A percentile compares a stretch with the other conserved stretches of the same genome.
Evolutionary conservation across 2,888 invertebrate genomes (phyloP).

Genomic region (Biston stratarius): DNA sequence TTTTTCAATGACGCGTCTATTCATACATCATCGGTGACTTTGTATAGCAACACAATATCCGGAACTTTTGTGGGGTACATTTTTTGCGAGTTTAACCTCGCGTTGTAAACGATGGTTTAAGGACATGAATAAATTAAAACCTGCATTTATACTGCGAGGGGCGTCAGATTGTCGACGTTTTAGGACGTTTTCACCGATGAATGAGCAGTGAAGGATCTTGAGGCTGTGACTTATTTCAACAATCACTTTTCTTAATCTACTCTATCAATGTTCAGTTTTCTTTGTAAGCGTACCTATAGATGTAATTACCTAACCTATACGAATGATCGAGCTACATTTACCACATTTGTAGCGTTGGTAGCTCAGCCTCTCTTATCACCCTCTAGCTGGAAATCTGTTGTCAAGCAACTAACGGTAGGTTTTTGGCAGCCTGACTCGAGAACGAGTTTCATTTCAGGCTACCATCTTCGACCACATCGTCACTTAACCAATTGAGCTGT

Average conservation of each 20-base stretch:
- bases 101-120: constrained; percentile 36
- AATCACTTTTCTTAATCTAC: background rate
- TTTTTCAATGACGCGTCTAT: background rate
- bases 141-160: constrained; percentile 30
- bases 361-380: too few relatives aligned
- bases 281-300: too few relatives aligned
- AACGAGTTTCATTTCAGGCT: too few relatives aligned
- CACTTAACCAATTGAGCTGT: too few relatives aligned
- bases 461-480: too few relatives aligned
- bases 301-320: too few relatives aligned
- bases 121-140: constrained; percentile 40
- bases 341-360: too few relatives aligned
- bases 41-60: constrained; percentile 38
- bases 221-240: background rate
- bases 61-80: constrained; percentile 30
- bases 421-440: too few relatives aligned
- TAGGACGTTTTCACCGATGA: constrained; percentile 8
- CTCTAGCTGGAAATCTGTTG: too few relatives aligned
- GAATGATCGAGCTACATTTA: too few relatives aligned
- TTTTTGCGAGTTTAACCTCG: constrained; percentile 38
- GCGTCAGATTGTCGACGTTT: constrained; percentile 20
- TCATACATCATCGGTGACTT: background rate
- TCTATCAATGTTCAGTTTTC: too few relatives aligned
- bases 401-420: too few relatives aligned
- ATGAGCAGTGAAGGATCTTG: background rate